A percentile compares a stretch with the other conserved stretches of the same genome.
These are phyloP conservation scores for Leuciscus waleckii DNA, from an alignment of 2,797 vertebrate genomes.

Conservation along the genomic window DNA sequence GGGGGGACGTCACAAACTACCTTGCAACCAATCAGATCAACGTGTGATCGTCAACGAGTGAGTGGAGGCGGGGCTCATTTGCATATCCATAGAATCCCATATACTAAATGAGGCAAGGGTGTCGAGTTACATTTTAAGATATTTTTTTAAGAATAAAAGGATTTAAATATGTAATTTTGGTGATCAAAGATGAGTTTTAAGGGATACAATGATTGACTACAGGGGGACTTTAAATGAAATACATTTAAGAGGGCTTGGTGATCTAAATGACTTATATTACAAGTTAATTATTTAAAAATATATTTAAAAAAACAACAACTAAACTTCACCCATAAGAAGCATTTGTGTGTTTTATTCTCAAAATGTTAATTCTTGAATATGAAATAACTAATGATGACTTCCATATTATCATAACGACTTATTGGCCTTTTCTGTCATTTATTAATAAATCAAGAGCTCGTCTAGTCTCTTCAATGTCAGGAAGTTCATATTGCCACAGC, in stretches of 20 bases:
- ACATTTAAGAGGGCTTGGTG: background rate
- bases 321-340: background rate
- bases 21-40: no score
- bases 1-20: no score
- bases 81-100: accelerated
- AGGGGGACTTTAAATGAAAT: background rate
- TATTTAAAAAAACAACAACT: background rate
- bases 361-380: background rate
- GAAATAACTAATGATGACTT: background rate
- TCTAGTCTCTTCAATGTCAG: background rate
- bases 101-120: no score
- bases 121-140: no score
- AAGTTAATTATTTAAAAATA: background rate
- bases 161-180: no score
- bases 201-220: no score
- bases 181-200: no score
- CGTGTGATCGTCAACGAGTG: no score
- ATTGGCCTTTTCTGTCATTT: background rate
- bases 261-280: background rate
- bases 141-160: no score
- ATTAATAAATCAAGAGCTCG: background rate
- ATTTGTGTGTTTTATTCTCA: background rate
- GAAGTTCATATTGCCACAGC: background rate
- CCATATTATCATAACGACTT: background rate
- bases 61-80: no score